Conservation (phyloP, 1,140 invertebrate species). For the Chymomyza costata region DNA sequence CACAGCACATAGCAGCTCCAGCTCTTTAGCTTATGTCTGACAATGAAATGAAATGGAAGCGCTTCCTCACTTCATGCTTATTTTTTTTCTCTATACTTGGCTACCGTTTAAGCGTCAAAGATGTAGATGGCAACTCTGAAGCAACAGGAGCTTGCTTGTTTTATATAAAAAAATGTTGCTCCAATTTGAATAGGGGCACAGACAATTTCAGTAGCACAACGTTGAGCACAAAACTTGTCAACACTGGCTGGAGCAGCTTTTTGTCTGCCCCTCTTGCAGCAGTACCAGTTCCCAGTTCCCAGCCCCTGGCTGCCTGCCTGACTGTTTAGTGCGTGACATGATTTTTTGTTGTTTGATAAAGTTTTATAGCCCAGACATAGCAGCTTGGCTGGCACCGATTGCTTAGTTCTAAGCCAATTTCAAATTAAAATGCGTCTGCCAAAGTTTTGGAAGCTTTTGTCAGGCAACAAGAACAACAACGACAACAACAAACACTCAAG, state of each 20-base stretch:
- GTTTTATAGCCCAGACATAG: slow-evolving; percentile 22
- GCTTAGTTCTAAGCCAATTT: slow-evolving; percentile 66
- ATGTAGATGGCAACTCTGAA: not conserved
- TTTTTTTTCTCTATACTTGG: no score
- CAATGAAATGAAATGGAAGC: slow-evolving; percentile 14
- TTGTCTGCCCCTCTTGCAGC: not conserved
- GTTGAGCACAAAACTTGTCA: slow-evolving; percentile 4
- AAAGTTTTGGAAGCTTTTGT: slow-evolving; percentile 50
- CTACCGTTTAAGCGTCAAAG: not conserved
- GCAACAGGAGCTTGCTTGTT: not conserved
- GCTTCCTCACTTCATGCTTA: slow-evolving; percentile 20
- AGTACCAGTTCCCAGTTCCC: not conserved
- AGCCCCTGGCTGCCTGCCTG: not conserved
- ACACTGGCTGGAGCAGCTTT: not conserved
- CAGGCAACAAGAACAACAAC: no score
- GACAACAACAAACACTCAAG: not conserved
- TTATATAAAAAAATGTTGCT: not conserved
- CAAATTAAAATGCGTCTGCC: slow-evolving; percentile 60
- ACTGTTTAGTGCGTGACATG: slow-evolving; percentile 38
- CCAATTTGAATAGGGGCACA: slow-evolving; percentile 2
- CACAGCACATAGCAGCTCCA: slow-evolving; percentile 11
- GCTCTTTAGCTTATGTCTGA: slow-evolving; percentile 6
- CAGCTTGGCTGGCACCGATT: no score
- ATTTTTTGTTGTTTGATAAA: slow-evolving; percentile 51
- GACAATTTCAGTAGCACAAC: slow-evolving; percentile 5